Conservation (phyloP, 2,797 vertebrate species). For the Graptemys geographica region DNA sequence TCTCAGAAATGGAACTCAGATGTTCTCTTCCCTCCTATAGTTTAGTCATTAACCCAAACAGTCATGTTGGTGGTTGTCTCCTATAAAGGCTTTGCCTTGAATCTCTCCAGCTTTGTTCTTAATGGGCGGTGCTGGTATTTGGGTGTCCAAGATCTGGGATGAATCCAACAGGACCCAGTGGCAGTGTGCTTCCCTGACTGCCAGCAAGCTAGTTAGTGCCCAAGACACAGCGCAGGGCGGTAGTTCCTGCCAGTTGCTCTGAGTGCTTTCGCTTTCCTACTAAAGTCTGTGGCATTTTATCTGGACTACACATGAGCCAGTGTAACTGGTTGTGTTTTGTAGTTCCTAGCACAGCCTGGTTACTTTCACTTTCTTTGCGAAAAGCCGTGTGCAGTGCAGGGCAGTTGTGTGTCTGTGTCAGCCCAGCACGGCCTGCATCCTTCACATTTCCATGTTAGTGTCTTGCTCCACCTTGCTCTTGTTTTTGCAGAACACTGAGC, state of each 20-base stretch:
- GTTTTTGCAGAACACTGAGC: rapidly evolving
- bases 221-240: background rate
- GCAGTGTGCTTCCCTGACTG: background rate
- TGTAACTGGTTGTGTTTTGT: background rate
- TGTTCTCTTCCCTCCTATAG: background rate
- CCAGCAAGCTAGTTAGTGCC: background rate
- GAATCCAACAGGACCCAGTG: background rate
- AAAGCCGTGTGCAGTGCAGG: background rate
- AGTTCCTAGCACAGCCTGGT: background rate
- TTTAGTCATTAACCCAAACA: background rate
- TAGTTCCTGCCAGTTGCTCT: background rate
- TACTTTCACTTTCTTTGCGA: background rate
- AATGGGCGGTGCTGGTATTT: background rate
- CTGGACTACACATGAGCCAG: background rate
- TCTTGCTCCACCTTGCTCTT: background rate
- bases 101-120: background rate
- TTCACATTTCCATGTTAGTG: background rate
- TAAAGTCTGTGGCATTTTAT: background rate
- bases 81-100: background rate
- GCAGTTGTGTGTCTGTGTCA: rapidly evolving
- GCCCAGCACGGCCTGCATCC: rapidly evolving
- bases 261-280: background rate
- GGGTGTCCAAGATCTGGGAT: background rate
- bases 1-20: background rate
- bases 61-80: background rate